A percentile compares a stretch with the other conserved stretches of the same genome.
Conservation (phyloP, 1,140 invertebrate species). For the Sycophila sp. region DNA sequence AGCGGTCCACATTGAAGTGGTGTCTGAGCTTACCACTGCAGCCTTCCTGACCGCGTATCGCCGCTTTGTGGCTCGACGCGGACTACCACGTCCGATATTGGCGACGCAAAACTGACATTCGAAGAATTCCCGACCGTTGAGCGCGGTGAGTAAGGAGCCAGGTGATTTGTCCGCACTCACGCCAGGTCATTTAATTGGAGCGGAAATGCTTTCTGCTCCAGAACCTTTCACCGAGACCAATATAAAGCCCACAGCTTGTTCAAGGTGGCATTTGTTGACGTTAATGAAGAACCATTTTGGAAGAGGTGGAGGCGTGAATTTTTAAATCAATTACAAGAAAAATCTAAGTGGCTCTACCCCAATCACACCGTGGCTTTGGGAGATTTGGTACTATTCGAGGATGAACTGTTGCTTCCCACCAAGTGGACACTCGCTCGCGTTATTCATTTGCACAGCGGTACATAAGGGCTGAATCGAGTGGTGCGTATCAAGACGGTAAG, state of each 20-base stretch:
- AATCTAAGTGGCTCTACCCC: neutral
- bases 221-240: neutral
- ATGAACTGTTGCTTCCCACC: neutral
- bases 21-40: slow-evolving; percentile 38
- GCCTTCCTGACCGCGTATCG: slow-evolving; percentile 40
- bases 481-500: too few species aligned
- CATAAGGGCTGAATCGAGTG: too few species aligned
- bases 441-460: too few species aligned
- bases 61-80: neutral
- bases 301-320: neutral
- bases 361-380: neutral
- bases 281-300: neutral
- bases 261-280: neutral
- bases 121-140: too few species aligned
- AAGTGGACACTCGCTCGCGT: too few species aligned
- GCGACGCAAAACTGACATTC: neutral
- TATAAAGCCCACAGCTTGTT: neutral
- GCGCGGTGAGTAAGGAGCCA: too few species aligned
- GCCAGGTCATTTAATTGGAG: neutral
- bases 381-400: neutral
- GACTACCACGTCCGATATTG: neutral
- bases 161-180: too few species aligned
- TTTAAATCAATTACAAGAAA: neutral
- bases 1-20: slow-evolving; percentile 48
- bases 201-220: neutral